A percentile compares a stretch with the other conserved stretches of the same genome.
phyloP scores from a whole-genome alignment of 2,797 vertebrate genomes.

The Epinephelus malabaricus region DNA sequence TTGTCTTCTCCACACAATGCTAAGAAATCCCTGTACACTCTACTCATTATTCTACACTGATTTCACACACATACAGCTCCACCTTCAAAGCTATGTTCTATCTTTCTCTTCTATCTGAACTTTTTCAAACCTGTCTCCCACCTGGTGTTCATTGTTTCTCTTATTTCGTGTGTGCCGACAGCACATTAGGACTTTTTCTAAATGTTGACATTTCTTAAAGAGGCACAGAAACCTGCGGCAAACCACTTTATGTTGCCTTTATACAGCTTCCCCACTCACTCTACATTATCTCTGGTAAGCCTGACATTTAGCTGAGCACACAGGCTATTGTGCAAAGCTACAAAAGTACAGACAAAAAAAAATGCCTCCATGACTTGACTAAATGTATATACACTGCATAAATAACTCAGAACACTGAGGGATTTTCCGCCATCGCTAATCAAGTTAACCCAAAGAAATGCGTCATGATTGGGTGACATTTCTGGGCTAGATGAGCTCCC shows the following conservation, averaged over 20 bases:
- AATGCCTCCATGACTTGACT: conserved; percentile 59
- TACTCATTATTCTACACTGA: conserved; percentile 8
- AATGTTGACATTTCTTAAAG: conserved; percentile 77
- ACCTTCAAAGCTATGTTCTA: conserved; percentile 48
- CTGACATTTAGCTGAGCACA: conserved; percentile 75
- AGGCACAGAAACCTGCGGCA: conserved; percentile 65
- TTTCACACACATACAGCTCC: conserved; percentile 12
- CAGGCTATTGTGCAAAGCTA: conserved; percentile 43
- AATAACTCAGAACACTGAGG: conserved; percentile 73
- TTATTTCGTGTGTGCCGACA: conserved; percentile 62
- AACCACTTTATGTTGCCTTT: conserved; percentile 52
- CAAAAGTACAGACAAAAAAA: conserved; percentile 28
- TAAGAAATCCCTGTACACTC: conserved; percentile 5
- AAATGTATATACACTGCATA: conserved; percentile 70
- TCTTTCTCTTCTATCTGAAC: conserved; percentile 50
- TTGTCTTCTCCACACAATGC: conserved; percentile 15
- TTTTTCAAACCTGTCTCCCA: conserved; percentile 49
- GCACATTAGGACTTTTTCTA: conserved; percentile 65
- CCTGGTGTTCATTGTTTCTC: conserved; percentile 59
- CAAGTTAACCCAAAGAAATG: conserved; percentile 81
- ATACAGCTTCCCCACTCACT: conserved; percentile 43
- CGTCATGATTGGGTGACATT: conserved; percentile 84
- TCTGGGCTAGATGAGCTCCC: conserved; percentile 85
- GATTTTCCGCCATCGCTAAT: conserved; percentile 80
- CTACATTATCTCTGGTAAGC: conserved; percentile 69